phyloP scores from a whole-genome alignment of 2,888 invertebrate genomes.

The Mythimna loreyi region DNA sequence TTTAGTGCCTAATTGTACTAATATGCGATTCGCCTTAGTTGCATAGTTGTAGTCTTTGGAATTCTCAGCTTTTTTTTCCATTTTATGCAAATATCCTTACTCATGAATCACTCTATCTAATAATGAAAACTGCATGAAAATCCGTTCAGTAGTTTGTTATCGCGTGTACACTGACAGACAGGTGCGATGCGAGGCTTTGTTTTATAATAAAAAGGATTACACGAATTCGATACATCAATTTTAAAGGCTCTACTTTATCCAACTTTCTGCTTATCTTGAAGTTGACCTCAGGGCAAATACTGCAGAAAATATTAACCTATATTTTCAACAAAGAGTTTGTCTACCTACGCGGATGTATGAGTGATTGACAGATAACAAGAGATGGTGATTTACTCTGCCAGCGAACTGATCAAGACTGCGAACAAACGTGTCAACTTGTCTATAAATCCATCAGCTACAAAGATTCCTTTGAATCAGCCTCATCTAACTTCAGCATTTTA shows the following conservation, averaged over 20 bases:
- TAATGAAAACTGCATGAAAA: too few relatives aligned
- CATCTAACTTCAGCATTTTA: not conserved
- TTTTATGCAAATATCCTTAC: too few relatives aligned
- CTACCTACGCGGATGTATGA: constrained; percentile 13
- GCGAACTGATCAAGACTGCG: constrained; percentile 21
- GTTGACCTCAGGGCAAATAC: constrained; percentile 8
- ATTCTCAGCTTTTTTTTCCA: too few relatives aligned
- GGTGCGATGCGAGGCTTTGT: too few relatives aligned
- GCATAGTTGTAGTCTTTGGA: too few relatives aligned
- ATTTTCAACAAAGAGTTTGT: constrained; percentile 17
- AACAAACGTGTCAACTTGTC: constrained; percentile 19
- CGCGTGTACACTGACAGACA: too few relatives aligned
- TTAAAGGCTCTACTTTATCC: not conserved
- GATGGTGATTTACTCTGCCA: constrained; percentile 29
- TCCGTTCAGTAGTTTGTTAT: too few relatives aligned
- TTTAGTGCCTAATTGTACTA: too few relatives aligned
- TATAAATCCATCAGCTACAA: constrained; percentile 17
- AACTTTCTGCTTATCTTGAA: constrained; percentile 7
- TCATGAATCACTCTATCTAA: too few relatives aligned
- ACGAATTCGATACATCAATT: not conserved
- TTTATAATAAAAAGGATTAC: too few relatives aligned
- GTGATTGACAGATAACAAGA: constrained; percentile 36
- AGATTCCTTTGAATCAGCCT: constrained; percentile 23
- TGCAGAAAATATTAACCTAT: constrained; percentile 10
- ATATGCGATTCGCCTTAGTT: too few relatives aligned